phyloP scores from a whole-genome alignment of 2,888 invertebrate species.

The Phortica magna region DNA sequence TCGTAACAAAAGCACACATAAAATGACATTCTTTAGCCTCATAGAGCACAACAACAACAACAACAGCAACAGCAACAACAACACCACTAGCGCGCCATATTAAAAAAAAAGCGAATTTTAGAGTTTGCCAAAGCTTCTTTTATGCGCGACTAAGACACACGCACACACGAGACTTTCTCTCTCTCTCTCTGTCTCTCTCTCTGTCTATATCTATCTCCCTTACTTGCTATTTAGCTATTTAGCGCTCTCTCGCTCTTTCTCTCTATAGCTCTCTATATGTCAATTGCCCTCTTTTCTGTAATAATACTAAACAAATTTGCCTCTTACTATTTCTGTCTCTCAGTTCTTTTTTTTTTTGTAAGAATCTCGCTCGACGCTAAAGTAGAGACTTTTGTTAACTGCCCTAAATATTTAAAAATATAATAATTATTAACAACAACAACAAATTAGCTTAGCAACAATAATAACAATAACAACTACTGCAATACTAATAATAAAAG shows the following conservation, averaged over 20 bases:
- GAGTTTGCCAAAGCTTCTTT: constrained; percentile 74
- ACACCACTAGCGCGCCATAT: background rate
- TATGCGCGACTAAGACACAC: constrained; percentile 53
- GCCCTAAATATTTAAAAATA: background rate
- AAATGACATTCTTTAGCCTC: too few relatives aligned
- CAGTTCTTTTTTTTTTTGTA: background rate
- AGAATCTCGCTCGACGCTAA: background rate
- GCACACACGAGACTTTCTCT: constrained; percentile 7
- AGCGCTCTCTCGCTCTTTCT: background rate
- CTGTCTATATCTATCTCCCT: background rate
- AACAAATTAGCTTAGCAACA: constrained; percentile 8
- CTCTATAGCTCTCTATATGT: constrained; percentile 1
- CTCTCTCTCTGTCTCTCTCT: constrained; percentile 14
- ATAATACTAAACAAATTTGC: background rate
- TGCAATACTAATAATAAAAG: background rate
- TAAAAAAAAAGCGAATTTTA: constrained; percentile 51
- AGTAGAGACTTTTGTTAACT: background rate
- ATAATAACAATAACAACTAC: background rate
- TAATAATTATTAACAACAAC: background rate
- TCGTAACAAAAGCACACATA: too few relatives aligned
- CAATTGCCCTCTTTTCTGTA: too few relatives aligned
- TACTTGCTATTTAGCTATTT: background rate
- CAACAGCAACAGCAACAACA: constrained; percentile 31
- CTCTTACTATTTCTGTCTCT: background rate
- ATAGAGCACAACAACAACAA: constrained; percentile 25